Conservation (phyloP, 2,888 invertebrate genomes). For the Crossocerus cetratus region DNA sequence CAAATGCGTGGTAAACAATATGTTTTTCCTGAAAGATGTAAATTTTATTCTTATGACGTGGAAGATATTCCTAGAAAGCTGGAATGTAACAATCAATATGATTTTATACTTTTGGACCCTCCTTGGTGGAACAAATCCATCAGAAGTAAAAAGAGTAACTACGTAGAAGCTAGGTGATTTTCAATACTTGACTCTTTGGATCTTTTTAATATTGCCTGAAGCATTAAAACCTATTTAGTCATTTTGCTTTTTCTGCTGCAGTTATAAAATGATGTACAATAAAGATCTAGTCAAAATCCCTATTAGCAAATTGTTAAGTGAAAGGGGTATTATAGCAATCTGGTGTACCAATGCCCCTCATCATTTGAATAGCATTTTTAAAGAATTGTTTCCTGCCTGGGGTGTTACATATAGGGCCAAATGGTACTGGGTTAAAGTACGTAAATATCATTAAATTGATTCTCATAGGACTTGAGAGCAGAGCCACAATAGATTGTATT, state of each 20-base stretch:
- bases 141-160: slow-evolving; percentile 84
- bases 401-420: slow-evolving; percentile 83
- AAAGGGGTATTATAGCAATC: slow-evolving; percentile 85
- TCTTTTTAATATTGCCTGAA: slow-evolving; percentile 4
- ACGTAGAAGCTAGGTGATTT: slow-evolving; percentile 81
- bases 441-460: slow-evolving; percentile 19
- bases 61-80: slow-evolving; percentile 80
- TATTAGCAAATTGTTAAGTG: slow-evolving; percentile 80
- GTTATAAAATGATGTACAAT: slow-evolving; percentile 89
- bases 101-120: slow-evolving; percentile 93
- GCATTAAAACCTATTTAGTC: not conserved
- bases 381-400: slow-evolving; percentile 89
- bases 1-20: slow-evolving; percentile 78
- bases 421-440: slow-evolving; percentile 94
- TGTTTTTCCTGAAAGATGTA: slow-evolving; percentile 83
- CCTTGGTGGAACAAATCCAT: slow-evolving; percentile 98
- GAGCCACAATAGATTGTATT: slow-evolving; percentile 12
- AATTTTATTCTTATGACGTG: slow-evolving; percentile 84
- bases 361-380: slow-evolving; percentile 83
- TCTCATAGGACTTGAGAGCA: not conserved
- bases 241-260: slow-evolving; percentile 68
- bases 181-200: slow-evolving; percentile 2
- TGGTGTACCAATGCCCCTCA: slow-evolving; percentile 95
- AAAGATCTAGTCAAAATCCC: slow-evolving; percentile 86
- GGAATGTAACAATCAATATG: slow-evolving; percentile 80